Conservation (phyloP, 2,113 vertebrate species). For the Chaetorhynchus papuensis region DNA sequence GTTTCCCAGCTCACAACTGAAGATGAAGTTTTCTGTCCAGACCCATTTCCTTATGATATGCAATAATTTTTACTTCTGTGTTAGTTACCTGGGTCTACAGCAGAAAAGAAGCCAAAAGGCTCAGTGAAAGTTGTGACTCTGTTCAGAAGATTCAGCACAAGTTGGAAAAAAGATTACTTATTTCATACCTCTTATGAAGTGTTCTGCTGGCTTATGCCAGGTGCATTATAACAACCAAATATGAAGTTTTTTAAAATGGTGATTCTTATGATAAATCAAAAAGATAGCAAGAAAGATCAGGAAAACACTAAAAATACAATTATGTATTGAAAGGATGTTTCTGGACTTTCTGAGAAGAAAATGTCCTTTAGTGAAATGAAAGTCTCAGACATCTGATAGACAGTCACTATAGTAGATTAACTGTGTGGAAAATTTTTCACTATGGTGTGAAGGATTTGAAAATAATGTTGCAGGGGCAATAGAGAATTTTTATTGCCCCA, state of each 20-base stretch:
- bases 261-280: neutral
- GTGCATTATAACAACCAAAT: neutral
- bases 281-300: neutral
- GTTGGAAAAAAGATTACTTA: neutral
- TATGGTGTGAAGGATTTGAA: neutral
- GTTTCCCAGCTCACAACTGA: neutral
- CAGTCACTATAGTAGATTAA: neutral
- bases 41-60: neutral
- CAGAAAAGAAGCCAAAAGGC: neutral
- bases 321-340: neutral
- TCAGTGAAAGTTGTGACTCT: neutral
- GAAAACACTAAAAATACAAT: neutral
- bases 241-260: fast-evolving
- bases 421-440: neutral
- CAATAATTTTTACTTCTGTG: neutral
- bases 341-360: neutral
- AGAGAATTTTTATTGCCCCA: neutral
- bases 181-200: neutral
- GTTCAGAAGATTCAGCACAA: neutral
- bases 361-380: neutral
- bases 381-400: neutral
- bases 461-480: neutral
- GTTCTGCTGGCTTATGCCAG: neutral
- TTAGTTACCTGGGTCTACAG: neutral
- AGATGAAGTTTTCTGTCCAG: neutral